A percentile compares a stretch with the other conserved stretches of the same genome.
Conservation (phyloP, 2,797 vertebrate genomes). For the Hyperoplus immaculatus region DNA sequence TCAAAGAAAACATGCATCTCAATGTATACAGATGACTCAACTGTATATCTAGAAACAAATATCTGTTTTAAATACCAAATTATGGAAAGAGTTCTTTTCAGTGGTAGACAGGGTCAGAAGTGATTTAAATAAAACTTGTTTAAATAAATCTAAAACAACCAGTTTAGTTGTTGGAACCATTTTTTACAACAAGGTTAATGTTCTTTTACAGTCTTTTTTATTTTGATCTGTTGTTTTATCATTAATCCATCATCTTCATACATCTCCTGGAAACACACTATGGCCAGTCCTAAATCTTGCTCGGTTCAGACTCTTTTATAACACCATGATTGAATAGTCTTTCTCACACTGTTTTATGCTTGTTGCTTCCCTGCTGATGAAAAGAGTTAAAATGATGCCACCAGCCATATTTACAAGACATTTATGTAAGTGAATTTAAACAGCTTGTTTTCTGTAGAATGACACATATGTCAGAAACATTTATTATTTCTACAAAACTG, state of each 20-base stretch:
- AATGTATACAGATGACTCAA: too few species aligned
- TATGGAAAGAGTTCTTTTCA: too few species aligned
- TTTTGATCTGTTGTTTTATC: background rate
- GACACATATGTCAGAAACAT: background rate
- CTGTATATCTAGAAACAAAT: too few species aligned
- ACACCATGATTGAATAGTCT: conserved; percentile 9
- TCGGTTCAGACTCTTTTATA: conserved; percentile 34
- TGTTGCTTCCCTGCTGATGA: conserved; percentile 3
- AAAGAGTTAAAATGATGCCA: background rate
- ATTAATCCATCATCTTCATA: background rate
- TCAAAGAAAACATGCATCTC: too few species aligned
- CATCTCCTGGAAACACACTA: conserved; percentile 3
- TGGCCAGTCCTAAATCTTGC: conserved; percentile 28
- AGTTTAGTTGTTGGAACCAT: too few species aligned
- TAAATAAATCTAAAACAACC: too few species aligned
- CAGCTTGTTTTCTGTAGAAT: background rate
- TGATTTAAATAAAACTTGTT: too few species aligned
- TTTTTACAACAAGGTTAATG: background rate
- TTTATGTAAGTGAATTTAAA: background rate
- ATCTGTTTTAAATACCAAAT: too few species aligned
- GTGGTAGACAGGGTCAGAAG: too few species aligned
- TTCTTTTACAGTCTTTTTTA: background rate
- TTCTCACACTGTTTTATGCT: conserved; percentile 36
- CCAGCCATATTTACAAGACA: background rate
- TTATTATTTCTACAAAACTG: background rate